These are phyloP conservation scores for Stichodactyla mertensii DNA, from an alignment of 64 coral and sea anemone genomes.

Conservation along the genomic window DNA sequence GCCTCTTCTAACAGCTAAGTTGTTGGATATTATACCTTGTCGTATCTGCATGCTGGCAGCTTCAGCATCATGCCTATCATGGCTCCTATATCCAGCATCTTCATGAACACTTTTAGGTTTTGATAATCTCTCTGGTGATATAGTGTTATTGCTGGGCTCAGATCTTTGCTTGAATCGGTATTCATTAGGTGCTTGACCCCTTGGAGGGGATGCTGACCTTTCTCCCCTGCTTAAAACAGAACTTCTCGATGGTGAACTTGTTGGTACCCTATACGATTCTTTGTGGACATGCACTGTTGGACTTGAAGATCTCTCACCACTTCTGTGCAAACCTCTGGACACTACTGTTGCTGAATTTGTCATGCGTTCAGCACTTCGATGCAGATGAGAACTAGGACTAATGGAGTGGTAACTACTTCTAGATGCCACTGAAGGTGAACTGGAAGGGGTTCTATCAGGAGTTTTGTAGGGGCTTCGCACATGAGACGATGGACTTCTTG, in stretches of 20 bases:
- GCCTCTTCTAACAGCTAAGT: slow-evolving; percentile 41
- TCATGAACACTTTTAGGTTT: not conserved
- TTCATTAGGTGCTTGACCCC: not conserved
- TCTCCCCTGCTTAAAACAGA: not conserved
- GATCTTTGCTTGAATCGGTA: not conserved
- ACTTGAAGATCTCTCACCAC: slow-evolving; percentile 3
- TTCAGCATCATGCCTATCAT: not conserved
- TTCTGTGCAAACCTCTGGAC: not conserved
- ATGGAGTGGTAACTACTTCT: not conserved
- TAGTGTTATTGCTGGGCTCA: not conserved
- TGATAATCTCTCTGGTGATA: not conserved
- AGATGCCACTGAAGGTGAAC: slow-evolving; percentile 1
- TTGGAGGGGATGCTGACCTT: not conserved
- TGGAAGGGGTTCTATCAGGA: not conserved
- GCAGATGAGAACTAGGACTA: not conserved
- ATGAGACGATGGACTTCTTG: not conserved
- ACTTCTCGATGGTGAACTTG: slow-evolving; percentile 22
- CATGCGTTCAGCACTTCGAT: not conserved
- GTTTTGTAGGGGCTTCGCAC: not conserved
- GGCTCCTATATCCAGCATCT: not conserved
- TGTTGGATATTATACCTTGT: slow-evolving; percentile 36
- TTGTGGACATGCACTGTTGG: not conserved
- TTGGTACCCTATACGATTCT: not conserved
- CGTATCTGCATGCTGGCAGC: not conserved
- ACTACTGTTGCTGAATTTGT: not conserved